phyloP scores from a whole-genome alignment of 1,140 invertebrate species.

The Drosophila lini region DNA sequence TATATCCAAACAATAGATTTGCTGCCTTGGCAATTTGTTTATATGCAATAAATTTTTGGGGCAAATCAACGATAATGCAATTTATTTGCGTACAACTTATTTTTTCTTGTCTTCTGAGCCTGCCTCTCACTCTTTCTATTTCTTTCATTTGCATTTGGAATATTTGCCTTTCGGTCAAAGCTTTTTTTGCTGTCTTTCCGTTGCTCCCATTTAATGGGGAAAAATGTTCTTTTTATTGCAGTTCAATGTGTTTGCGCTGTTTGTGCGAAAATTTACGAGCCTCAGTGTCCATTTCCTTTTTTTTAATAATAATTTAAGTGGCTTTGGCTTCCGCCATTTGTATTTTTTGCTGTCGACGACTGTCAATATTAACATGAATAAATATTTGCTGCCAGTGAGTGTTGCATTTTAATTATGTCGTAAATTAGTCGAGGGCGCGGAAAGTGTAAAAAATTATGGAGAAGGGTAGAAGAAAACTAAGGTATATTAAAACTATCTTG shows the following conservation, averaged over 20 bases:
- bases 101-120: slow-evolving; percentile 6
- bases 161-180: slow-evolving; percentile 46
- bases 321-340: slow-evolving; percentile 1
- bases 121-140: slow-evolving; percentile 10
- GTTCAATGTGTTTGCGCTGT: slow-evolving; percentile 24
- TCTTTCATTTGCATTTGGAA: slow-evolving; percentile 42
- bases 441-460: slow-evolving; percentile 17
- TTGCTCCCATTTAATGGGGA: slow-evolving; percentile 24
- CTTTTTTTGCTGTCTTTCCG: slow-evolving; percentile 27
- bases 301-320: slow-evolving; percentile 28
- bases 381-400: slow-evolving; percentile 29
- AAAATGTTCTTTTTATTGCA: slow-evolving; percentile 54
- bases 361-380: slow-evolving; percentile 27
- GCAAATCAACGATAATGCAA: slow-evolving; percentile 79
- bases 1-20: slow-evolving; percentile 66
- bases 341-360: neutral
- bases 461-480: neutral
- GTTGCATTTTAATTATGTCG: slow-evolving; percentile 47
- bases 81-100: slow-evolving; percentile 59
- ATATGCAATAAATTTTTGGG: slow-evolving; percentile 73
- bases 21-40: slow-evolving; percentile 70
- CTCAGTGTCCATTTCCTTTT: slow-evolving; percentile 11
- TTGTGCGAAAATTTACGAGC: slow-evolving; percentile 56
- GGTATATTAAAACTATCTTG: neutral
- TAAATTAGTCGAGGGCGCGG: slow-evolving; percentile 33